A percentile compares a stretch with the other conserved stretches of the same genome.
phyloP scores from a whole-genome alignment of 1,140 invertebrate genomes.

The Diprion similis region DNA sequence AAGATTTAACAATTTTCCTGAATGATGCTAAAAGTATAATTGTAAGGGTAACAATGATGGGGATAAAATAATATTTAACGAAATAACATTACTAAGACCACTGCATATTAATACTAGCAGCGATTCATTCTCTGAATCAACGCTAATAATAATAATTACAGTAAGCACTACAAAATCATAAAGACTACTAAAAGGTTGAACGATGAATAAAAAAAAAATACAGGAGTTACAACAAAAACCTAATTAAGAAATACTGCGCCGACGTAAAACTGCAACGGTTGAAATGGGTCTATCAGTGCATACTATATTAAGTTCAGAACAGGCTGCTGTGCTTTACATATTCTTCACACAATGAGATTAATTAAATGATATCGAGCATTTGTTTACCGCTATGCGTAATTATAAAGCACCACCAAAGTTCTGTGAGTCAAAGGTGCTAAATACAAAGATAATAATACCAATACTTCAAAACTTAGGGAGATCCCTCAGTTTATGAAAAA shows the following conservation, averaged over 20 bases:
- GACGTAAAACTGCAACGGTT: not conserved
- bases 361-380: not conserved
- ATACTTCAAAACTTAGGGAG: no score
- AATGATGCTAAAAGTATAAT: not conserved
- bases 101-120: not conserved
- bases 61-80: not conserved
- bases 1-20: not conserved
- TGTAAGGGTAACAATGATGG: not conserved
- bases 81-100: not conserved
- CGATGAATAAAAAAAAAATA: not conserved
- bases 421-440: not conserved
- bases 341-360: conserved; percentile 2
- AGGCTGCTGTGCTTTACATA: not conserved
- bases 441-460: not conserved
- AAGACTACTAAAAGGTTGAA: not conserved
- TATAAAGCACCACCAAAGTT: not conserved
- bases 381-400: not conserved
- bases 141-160: not conserved
- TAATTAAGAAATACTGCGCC: not conserved
- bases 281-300: not conserved
- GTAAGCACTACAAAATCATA: not conserved
- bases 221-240: not conserved
- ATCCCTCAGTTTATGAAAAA: no score
- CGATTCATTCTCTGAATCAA: not conserved
- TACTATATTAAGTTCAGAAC: not conserved